Evolutionary conservation across 2,888 invertebrate genomes (phyloP), one percentile per base, ranked within the genome.

Genomic region (Tetragonula carbonaria): DNA sequence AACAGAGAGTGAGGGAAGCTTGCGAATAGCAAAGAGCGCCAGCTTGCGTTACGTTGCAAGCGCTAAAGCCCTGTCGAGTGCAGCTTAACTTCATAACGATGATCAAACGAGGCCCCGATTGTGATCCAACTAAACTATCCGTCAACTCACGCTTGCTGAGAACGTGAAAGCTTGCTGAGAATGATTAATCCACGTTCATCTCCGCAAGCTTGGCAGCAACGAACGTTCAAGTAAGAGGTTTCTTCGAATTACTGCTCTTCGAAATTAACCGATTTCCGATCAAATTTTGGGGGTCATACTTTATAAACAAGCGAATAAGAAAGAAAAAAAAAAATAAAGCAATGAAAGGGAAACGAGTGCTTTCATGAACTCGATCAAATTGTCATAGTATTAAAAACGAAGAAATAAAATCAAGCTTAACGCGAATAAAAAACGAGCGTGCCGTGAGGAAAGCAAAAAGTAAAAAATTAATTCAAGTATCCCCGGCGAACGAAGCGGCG

Each of bases 91-190:
- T 75, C 55, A 6, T 11, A 45, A 45, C 45, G 55, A 8, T 55
- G 66, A 66, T 66, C 66, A 75, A 75, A 66, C 74, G 55, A 33
- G 63, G 57, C 45, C 65, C 78, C 57, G 45, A 72, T 75, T 75
- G 55, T 78, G 78, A 66, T 62, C 33, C 78, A n/a, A 23, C n/a
- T 33, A 53, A 73, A 78, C 53, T 55, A n/a, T 16, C 38, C 21
- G 65, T 38, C 53, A 74, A 55, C 45, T 14, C 6, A 38, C 53
- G 18, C 45, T 2, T 23, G 51, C 33, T 8, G 45, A 45, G 45
- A 45, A 28, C 14, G 11, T 51, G 50, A 50, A 74, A 63, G 62
- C 73, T 28, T 62, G 18, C 50, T n/a, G 21, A 45, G 45, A 33
- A 53, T 6, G 14, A n/a, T 71, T 55, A 38, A 33, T 21, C 16